Base-by-base conservation (phyloP, 2,888 invertebrate genomes). In the Machimus atricapillus region DNA sequence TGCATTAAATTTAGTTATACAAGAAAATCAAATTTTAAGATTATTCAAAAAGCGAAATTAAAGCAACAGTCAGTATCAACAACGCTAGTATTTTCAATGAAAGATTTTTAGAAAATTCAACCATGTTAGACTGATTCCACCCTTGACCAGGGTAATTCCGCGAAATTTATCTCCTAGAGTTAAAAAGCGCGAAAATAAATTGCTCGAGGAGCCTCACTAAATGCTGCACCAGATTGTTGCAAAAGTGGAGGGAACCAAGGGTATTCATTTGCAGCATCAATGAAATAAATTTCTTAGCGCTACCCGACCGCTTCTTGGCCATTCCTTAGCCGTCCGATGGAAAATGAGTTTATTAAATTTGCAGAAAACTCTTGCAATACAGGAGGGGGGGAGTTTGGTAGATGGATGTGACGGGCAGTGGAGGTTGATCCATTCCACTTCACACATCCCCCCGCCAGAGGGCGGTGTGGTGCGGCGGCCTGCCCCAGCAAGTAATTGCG, bases 281-380 rank as follows among this genome's bases (percentile, higher is more conserved):
- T 16, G 43, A 46, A 46, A 46, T 46, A 66, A 66, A 23, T 66
- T 66, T 23, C 27, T 66, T 66, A 3, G 4, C 66, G 66, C 8
- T 66, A 12, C 12, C 12, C 12, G 66, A 19, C 66, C 27, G 23
- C 27, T 79, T 8, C 12, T 43, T 43, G 40, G 27, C 19, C 31
- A 81, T 23, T 81, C 27, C 66, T 34, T 82, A 58, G 19, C 19
- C 34, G n/a, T 4, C 12, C 6, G 37, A 37, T 37, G 40, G 82
- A 34, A 82, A 82, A 82, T 82, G 52, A 82, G 82, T 66, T 82
- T 82, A 82, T 82, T 82, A 82, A 82, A 58, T 82, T 82, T 58
- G n/a, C 37, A 66, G 37, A 82, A 23, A 82, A 27, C 31, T 56
- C 37, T 58, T 82, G 58, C 66, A 16, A 46, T 46, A 40, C 2